These are phyloP conservation scores for Cyprinella venusta DNA, from an alignment of 2,797 vertebrate species.

Conservation along the genomic window DNA sequence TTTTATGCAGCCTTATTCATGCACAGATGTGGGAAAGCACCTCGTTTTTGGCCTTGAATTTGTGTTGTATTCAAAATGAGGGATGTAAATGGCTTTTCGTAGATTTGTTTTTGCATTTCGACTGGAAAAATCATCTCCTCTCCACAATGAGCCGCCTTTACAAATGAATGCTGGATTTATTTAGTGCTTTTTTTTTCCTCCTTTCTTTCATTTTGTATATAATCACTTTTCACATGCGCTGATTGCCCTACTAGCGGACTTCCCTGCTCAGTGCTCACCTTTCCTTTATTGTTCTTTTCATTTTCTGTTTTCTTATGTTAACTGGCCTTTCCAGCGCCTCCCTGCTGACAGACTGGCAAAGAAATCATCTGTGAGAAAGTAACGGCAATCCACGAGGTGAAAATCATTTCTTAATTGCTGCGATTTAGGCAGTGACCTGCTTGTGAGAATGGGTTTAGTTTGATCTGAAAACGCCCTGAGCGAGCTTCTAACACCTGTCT, in stretches of 20 bases:
- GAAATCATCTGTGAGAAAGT: conserved; percentile 50
- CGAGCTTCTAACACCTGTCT: conserved; percentile 32
- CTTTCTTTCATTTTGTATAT: not conserved
- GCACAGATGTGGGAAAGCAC: conserved; percentile 32
- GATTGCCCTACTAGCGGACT: conserved; percentile 8
- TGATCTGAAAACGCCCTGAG: conserved; percentile 21
- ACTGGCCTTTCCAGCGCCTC: conserved; percentile 11
- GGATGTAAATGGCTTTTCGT: not conserved
- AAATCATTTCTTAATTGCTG: conserved; percentile 73
- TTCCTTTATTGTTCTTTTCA: not conserved
- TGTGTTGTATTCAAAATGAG: not conserved
- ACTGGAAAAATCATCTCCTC: not conserved
- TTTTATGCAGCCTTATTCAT: conserved; percentile 29
- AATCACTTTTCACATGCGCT: not conserved
- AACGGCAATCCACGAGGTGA: conserved; percentile 67
- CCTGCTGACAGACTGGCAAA: conserved; percentile 48
- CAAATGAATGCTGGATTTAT: not conserved
- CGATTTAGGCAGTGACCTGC: conserved; percentile 60
- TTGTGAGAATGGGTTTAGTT: conserved; percentile 61
- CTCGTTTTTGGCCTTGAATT: not conserved
- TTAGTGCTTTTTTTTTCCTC: not conserved
- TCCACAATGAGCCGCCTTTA: not conserved
- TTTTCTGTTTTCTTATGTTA: conserved; percentile 25
- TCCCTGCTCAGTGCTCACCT: not conserved
- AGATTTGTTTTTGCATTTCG: not conserved